A percentile compares a stretch with the other conserved stretches of the same genome.
These are phyloP conservation scores for Panthera tigris DNA, from an alignment of 2,113 vertebrate species.

Conservation along the genomic window DNA sequence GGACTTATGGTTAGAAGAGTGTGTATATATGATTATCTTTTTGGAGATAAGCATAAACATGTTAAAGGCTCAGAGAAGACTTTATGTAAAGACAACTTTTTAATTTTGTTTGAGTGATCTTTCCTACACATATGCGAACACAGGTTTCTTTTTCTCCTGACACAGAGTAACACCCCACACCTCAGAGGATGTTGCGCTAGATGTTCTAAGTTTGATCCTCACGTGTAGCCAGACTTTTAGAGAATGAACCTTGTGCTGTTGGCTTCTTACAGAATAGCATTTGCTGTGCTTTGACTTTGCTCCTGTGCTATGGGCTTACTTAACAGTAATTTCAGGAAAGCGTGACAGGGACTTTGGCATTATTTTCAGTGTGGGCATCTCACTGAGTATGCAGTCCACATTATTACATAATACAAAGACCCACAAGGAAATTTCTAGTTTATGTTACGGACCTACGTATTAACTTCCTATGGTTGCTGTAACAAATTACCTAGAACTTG, in stretches of 20 bases:
- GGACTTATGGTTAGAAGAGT: not conserved
- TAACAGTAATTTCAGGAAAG: not conserved
- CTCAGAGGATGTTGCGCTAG: not conserved
- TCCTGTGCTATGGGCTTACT: not conserved
- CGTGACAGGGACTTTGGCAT: not conserved
- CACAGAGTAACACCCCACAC: not conserved
- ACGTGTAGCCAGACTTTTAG: not conserved
- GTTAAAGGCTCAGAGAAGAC: not conserved
- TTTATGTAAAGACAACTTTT: not conserved
- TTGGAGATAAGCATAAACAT: not conserved
- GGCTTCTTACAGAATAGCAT: not conserved
- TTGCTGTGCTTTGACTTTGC: not conserved
- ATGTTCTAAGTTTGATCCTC: not conserved
- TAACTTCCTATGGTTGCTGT: not conserved
- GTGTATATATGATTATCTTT: not conserved
- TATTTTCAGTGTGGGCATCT: not conserved
- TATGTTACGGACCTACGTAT: not conserved
- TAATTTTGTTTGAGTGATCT: slow-evolving; percentile 42
- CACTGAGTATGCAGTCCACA: not conserved
- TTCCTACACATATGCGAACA: not conserved
- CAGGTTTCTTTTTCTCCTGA: not conserved
- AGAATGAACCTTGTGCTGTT: not conserved
- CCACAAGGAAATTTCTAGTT: not conserved
- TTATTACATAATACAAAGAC: not conserved
- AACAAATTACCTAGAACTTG: not conserved